These are phyloP conservation scores for Pseudomyrmex cubaensis DNA, from an alignment of 1,140 invertebrate species.

Conservation along the genomic window DNA sequence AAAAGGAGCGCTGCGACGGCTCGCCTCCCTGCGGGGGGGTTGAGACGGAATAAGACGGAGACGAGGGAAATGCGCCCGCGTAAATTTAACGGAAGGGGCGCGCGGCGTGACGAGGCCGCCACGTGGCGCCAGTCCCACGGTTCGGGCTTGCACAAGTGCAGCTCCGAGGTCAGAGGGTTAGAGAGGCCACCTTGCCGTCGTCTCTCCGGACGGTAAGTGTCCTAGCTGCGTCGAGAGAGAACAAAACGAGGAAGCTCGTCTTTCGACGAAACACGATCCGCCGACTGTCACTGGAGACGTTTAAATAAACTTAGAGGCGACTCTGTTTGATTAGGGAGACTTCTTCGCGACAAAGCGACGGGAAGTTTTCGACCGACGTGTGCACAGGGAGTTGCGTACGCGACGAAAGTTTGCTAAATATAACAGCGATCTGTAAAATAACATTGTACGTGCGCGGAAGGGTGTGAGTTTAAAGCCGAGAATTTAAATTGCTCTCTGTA, in stretches of 20 bases:
- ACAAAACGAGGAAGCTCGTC: slow-evolving; percentile 48
- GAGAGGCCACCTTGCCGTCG: not conserved
- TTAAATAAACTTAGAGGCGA: slow-evolving; percentile 51
- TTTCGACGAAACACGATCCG: slow-evolving; percentile 56
- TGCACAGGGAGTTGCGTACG: slow-evolving; percentile 19
- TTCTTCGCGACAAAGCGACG: slow-evolving; percentile 23
- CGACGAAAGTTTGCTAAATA: slow-evolving; percentile 33
- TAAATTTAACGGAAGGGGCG: slow-evolving; percentile 71
- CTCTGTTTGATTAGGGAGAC: slow-evolving; percentile 45
- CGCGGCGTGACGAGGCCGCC: slow-evolving; percentile 66
- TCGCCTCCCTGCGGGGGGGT: slow-evolving; percentile 39
- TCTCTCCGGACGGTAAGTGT: slow-evolving; percentile 12
- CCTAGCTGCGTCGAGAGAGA: slow-evolving; percentile 7
- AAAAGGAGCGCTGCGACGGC: slow-evolving; percentile 42
- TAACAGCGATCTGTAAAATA: not conserved
- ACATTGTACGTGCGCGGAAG: no score
- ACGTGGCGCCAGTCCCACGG: slow-evolving; percentile 80
- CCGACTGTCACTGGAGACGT: slow-evolving; percentile 48
- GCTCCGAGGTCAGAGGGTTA: slow-evolving; percentile 69
- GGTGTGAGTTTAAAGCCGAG: no score
- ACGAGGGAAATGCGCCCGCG: slow-evolving; percentile 70
- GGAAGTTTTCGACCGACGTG: slow-evolving; percentile 1
- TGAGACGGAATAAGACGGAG: slow-evolving; percentile 59
- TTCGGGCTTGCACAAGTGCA: slow-evolving; percentile 74
- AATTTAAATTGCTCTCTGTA: no score